Evolutionary conservation across 2,113 vertebrate species (phyloP).

Genomic region (Nothobranchius kuhntae): DNA sequence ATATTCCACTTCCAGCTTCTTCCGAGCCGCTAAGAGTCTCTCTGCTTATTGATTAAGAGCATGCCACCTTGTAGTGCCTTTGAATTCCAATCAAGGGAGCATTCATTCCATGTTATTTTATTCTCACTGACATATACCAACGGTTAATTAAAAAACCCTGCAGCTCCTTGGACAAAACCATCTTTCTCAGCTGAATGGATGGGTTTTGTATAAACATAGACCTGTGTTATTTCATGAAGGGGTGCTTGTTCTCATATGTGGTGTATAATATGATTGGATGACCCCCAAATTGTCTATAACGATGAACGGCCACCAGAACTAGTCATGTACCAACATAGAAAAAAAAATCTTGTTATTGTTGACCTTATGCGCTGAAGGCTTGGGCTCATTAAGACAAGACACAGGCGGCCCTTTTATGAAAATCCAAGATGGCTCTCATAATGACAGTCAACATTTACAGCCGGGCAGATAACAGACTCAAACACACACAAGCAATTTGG

Average conservation of each 20-base stretch:
- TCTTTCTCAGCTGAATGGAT: background rate
- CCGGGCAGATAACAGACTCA: constrained; percentile 8
- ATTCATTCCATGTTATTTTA: constrained; percentile 4
- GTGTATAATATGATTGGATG: background rate
- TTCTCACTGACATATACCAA: background rate
- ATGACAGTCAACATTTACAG: constrained; percentile 28
- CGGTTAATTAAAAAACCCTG: constrained; percentile 4
- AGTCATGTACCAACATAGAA: background rate
- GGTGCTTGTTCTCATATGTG: background rate
- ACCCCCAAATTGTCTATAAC: background rate
- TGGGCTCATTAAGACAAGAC: constrained; percentile 24
- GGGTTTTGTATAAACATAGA: background rate
- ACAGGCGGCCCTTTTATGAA: constrained; percentile 8
- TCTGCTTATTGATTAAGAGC: constrained; percentile 37
- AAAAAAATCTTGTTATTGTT: constrained; percentile 4
- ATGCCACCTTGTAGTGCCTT: constrained; percentile 3
- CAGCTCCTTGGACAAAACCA: constrained; percentile 21
- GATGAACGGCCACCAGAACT: constrained; percentile 9
- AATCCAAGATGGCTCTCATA: background rate
- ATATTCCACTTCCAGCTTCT: constrained; percentile 19
- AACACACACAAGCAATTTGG: constrained; percentile 23
- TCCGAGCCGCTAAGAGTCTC: constrained; percentile 4
- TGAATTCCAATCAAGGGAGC: constrained; percentile 25
- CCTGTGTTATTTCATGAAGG: background rate
- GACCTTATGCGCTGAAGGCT: constrained; percentile 3